Conservation (phyloP, 2,888 invertebrate genomes). For the Empis livida region DNA sequence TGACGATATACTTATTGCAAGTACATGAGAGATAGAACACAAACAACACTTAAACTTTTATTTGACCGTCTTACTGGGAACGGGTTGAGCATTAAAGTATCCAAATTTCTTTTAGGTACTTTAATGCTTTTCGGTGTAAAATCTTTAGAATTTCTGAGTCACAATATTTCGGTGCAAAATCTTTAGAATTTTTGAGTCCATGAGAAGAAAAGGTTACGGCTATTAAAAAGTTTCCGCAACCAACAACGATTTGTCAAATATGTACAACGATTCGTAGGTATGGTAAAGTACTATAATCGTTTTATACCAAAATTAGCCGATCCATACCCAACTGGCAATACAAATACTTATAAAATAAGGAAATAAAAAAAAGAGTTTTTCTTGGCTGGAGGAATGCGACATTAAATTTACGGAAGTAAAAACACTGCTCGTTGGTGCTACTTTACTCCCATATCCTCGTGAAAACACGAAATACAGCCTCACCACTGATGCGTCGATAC, state of each 20-base stretch:
- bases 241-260: neutral
- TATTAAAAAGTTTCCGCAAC: neutral
- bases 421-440: neutral
- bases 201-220: constrained; percentile 3
- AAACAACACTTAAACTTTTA: constrained; percentile 11
- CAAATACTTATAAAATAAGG: no score
- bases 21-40: constrained; percentile 10
- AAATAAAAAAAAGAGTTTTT: neutral
- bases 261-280: constrained; percentile 7
- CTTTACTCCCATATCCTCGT: neutral
- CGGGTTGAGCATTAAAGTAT: constrained; percentile 13
- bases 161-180: no score
- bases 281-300: constrained; percentile 9
- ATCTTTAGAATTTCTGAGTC: no score
- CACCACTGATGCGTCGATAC: constrained; percentile 19
- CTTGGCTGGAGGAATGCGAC: neutral
- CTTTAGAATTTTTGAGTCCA: constrained; percentile 1
- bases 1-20: constrained; percentile 17
- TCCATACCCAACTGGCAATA: neutral
- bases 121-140: neutral
- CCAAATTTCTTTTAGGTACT: no score
- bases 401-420: neutral
- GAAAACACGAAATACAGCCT: neutral
- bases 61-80: constrained; percentile 11
- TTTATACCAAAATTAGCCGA: constrained; percentile 1